phyloP scores from a whole-genome alignment of 2,113 vertebrate species.

The Carassius carassius region DNA sequence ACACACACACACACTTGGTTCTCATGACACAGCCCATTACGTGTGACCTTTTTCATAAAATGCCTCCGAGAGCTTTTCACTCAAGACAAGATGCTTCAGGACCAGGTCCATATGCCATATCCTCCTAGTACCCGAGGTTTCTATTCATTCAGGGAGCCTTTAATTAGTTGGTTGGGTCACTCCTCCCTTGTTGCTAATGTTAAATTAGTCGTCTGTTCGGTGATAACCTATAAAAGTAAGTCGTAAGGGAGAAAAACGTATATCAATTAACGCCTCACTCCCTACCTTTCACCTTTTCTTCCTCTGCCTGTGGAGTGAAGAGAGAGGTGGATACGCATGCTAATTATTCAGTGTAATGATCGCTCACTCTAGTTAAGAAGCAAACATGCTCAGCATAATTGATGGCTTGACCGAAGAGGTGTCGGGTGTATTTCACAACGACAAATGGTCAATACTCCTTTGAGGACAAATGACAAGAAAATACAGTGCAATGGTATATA shows the following conservation, averaged over 20 bases:
- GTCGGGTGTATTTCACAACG: not conserved
- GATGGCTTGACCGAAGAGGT: not conserved
- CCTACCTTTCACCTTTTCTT: not conserved
- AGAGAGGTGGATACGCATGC: conserved; percentile 2
- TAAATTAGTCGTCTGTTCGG: not conserved
- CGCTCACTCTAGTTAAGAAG: conserved; percentile 13
- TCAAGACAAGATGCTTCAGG: conserved; percentile 17
- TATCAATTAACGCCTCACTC: not conserved
- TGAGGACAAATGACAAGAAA: not conserved
- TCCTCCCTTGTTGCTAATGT: not conserved
- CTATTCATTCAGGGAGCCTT: not conserved
- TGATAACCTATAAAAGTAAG: conserved; percentile 9
- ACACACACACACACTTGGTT: conserved; percentile 19
- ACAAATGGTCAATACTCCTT: not conserved
- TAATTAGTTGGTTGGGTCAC: conserved; percentile 15
- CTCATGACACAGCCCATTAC: conserved; percentile 22
- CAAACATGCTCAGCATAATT: not conserved
- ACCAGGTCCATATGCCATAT: conserved; percentile 11
- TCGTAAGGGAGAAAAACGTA: not conserved
- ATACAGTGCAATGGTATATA: not conserved
- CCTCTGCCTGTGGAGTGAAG: not conserved
- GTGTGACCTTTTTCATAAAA: conserved; percentile 19
- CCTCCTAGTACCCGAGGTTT: not conserved
- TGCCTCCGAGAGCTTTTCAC: not conserved
- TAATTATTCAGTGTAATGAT: conserved; percentile 9